Base-by-base conservation (phyloP, 2,797 vertebrate genomes). In the Linurgus olivaceus region DNA sequence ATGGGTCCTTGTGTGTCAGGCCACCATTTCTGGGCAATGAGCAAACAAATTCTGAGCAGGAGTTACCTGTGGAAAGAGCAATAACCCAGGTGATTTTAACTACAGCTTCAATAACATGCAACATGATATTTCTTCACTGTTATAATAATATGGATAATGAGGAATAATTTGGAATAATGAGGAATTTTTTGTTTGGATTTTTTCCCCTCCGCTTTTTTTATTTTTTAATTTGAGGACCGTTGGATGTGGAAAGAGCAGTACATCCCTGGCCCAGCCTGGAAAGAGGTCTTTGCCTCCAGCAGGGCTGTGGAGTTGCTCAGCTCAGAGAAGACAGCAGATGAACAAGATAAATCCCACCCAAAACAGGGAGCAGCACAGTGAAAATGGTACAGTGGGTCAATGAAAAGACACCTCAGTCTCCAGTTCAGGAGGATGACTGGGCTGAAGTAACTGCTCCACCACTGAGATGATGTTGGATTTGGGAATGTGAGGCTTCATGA, bases 31-130 rank as follows among this genome's bases (percentile, higher is more conserved):
- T 59, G 62, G 33, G 37, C 57, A 65, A 12, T 24, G 57, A 94
- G 61, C 47, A 94, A 85, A 94, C 61, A 54, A 78, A 79, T 77
- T 74, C 86, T 44, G 55, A 54, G 68, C 67, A 61, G 57, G 63
- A 28, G 17, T 59, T 80, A 90, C 75, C 78, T 77, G 48, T 1
- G 0, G 38, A 57, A 93, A 87, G 31, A 68, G 25, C 67, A 71
- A 9, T 50, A 76, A 71, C 70, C 6, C n/a, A 29, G 29, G 13
- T 45, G 18, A 76, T 90, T 92, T 91, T 80, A 57, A 51, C 31
- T 48, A 17, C 16, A 21, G 9, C 6, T 7, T 65, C 72, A 80
- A 23, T 31, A 71, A 24, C 0, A 1, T n/a, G 44, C 51, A 75
- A 25, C 1, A 2, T 17, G 35, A 70, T 52, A 42, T 88, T 94